phyloP scores from a whole-genome alignment of 2,888 invertebrate genomes.

The Taphrorychus bicolor region DNA sequence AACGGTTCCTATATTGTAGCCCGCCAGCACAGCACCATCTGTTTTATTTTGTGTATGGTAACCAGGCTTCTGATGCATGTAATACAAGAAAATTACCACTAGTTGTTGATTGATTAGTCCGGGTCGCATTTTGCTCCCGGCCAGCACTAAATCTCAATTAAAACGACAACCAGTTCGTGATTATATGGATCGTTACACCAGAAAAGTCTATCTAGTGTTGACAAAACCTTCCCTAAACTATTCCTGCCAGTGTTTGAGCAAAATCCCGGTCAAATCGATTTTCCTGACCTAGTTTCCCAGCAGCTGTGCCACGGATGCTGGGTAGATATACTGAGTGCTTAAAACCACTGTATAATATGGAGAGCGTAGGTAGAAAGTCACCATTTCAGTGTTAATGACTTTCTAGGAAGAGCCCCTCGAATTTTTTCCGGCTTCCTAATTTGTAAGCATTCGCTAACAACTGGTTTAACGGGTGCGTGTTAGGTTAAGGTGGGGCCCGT shows the following conservation, averaged over 20 bases:
- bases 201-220: slow-evolving; percentile 9
- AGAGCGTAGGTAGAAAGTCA: slow-evolving; percentile 15
- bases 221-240: slow-evolving; percentile 19
- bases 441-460: slow-evolving; percentile 22
- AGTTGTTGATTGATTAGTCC: neutral
- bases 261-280: slow-evolving; percentile 14
- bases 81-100: slow-evolving; percentile 9
- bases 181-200: too few relatives aligned
- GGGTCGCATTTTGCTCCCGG: neutral
- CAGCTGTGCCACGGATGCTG: neutral
- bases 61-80: slow-evolving; percentile 12
- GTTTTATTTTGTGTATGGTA: slow-evolving; percentile 30
- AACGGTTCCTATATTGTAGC: slow-evolving; percentile 23
- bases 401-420: slow-evolving; percentile 16
- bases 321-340: neutral
- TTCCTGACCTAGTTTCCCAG: slow-evolving; percentile 14
- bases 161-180: too few relatives aligned
- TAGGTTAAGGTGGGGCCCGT: slow-evolving; percentile 5
- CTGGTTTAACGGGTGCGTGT: slow-evolving; percentile 25
- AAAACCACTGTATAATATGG: too few relatives aligned
- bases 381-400: slow-evolving; percentile 24
- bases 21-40: slow-evolving; percentile 17
- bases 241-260: neutral
- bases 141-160: neutral
- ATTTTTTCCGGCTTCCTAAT: slow-evolving; percentile 31